Base-by-base conservation (phyloP, 1,140 invertebrate species). In the Magallana ariakensis region DNA sequence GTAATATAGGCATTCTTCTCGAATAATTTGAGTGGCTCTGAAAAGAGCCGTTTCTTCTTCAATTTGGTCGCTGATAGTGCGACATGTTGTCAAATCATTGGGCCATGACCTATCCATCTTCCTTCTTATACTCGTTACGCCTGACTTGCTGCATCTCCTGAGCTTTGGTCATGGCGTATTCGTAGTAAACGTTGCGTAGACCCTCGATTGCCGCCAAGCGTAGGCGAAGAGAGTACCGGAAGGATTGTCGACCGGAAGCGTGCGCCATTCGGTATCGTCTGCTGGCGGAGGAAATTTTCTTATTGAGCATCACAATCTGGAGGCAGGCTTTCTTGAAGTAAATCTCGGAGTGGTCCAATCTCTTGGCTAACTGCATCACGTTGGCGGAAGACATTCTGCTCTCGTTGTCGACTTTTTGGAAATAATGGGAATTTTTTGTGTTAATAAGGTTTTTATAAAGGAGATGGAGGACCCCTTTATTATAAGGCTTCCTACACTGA, bases 251-350 rank as follows among this genome's bases (percentile, higher is more conserved):
- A 84, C 88, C 88, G 54, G 84, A 83, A 60, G 87, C 85, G 57
- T 88, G 87, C 15, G 90, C 90, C 83, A 84, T 86, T 70, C 86
- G 86, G 62, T 89, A 90, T 70, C 88, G 56, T 85, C 84, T 86
- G 22, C 86, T 87, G 15, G 88, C 83, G 33, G 81, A 85, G 26
- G 85, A 85, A 57, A 89, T 83, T 56, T 85, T 86, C 46, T 83
- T 75, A 70, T 90, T 89, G 53, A 90, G 60, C 26, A 89, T 53
- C 22, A 87, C 85, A n/a, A 90, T 89, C 58, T 90, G 90, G 53
- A 85, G 85, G 60, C 88, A 89, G 16, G 90, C 88, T 88, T 85
- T 88, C 56, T 84, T 22, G 56, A 90, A 90, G 8, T 16, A 83
- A 11, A 16, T 81, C 80, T 80, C 85, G n/a, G 53, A 55, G 46